phyloP scores from a whole-genome alignment of 2,797 vertebrate species.

The Malurus splendens region DNA sequence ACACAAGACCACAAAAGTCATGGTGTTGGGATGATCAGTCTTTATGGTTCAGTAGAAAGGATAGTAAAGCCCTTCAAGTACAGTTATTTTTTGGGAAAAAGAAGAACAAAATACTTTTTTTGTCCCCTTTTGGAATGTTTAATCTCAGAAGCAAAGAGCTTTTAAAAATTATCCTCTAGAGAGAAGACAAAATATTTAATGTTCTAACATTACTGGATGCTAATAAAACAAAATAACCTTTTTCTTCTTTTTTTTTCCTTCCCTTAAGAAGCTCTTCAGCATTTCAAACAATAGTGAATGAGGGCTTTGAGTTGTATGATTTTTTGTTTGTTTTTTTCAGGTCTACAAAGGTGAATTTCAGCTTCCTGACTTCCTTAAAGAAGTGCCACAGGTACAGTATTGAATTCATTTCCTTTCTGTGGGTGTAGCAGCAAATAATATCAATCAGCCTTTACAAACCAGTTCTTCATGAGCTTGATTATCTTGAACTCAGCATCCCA shows the following conservation, averaged over 20 bases:
- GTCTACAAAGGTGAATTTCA: slow-evolving; percentile 98
- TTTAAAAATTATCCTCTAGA: not conserved
- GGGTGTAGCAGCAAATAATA: not conserved
- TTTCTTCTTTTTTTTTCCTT: too few species aligned
- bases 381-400: slow-evolving; percentile 88
- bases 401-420: not conserved
- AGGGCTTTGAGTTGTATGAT: not conserved
- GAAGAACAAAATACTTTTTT: not conserved
- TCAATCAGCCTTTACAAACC: not conserved
- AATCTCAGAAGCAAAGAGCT: not conserved
- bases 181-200: not conserved
- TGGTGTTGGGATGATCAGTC: not conserved
- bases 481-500: not conserved
- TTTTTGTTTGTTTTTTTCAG: slow-evolving; percentile 69
- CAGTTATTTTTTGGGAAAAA: not conserved
- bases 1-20: not conserved
- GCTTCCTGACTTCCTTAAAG: slow-evolving; percentile 90
- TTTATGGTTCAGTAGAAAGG: not conserved
- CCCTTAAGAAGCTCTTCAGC: not conserved
- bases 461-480: not conserved
- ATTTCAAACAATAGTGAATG: not conserved
- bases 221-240: not conserved
- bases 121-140: fast-evolving
- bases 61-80: not conserved
- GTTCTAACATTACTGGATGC: not conserved